A percentile compares a stretch with the other conserved stretches of the same genome.
Conservation (phyloP, 1,140 invertebrate species). For the Orius laevigatus region DNA sequence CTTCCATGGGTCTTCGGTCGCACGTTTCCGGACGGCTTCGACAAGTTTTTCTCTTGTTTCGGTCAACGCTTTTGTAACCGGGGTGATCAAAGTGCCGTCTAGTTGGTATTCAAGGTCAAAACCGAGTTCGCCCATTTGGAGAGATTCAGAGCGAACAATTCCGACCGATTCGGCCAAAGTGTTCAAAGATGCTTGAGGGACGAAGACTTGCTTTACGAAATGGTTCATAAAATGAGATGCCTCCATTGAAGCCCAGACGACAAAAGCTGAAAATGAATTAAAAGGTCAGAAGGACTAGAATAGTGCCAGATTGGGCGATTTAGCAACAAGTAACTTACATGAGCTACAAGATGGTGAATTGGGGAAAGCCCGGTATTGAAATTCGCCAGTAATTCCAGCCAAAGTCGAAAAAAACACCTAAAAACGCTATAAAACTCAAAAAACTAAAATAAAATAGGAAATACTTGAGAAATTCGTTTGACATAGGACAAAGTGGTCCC, state of each 20-base stretch:
- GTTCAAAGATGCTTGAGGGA: slow-evolving; percentile 67
- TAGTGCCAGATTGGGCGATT: not conserved
- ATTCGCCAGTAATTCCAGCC: slow-evolving; percentile 72
- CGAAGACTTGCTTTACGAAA: slow-evolving; percentile 81
- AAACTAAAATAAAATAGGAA: not conserved
- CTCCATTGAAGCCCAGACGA: slow-evolving; percentile 83
- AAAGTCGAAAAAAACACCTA: slow-evolving; percentile 70
- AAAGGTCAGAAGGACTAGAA: not conserved
- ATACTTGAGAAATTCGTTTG: slow-evolving; percentile 46
- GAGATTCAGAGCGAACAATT: slow-evolving; percentile 33
- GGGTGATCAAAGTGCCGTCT: slow-evolving; percentile 54
- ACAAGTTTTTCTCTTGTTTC: slow-evolving; percentile 57
- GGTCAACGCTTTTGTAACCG: slow-evolving; percentile 41
- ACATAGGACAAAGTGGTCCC: slow-evolving; percentile 74
- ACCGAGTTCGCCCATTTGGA: slow-evolving; percentile 48
- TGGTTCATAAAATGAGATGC: slow-evolving; percentile 63
- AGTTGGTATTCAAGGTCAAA: slow-evolving; percentile 72
- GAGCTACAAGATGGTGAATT: slow-evolving; percentile 52
- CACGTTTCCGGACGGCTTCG: slow-evolving; percentile 52
- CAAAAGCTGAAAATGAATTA: slow-evolving; percentile 44
- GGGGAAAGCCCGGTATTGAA: slow-evolving; percentile 57
- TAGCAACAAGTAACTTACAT: slow-evolving; percentile 15
- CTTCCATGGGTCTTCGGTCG: slow-evolving; percentile 52
- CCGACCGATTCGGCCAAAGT: slow-evolving; percentile 75
- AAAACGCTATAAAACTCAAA: too few relatives aligned